Conservation (phyloP, 2,113 vertebrate species). For the Bothrops jararaca region DNA sequence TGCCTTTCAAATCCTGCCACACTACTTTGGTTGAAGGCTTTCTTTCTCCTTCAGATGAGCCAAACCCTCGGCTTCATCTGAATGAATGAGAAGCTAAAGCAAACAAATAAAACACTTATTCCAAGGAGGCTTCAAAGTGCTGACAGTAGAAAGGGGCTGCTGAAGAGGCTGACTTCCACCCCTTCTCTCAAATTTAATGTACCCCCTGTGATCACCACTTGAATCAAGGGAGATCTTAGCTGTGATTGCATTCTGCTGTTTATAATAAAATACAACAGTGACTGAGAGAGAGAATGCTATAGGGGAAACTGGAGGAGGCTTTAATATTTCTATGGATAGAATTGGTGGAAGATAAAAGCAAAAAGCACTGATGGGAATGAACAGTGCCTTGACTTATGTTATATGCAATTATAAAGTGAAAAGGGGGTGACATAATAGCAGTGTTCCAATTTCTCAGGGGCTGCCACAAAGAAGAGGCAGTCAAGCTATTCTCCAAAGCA, state of each 20-base stretch:
- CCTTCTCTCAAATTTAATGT: not conserved
- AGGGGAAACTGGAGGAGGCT: not conserved
- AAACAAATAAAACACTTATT: not conserved
- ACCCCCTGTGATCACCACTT: not conserved
- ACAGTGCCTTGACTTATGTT: not conserved
- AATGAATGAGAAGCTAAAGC: not conserved
- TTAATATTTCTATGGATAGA: not conserved
- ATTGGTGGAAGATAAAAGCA: not conserved
- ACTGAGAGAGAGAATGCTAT: not conserved
- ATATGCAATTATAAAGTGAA: not conserved
- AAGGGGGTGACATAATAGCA: no score
- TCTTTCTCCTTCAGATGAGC: not conserved
- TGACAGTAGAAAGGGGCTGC: not conserved
- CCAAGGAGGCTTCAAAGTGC: not conserved
- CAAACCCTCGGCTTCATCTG: not conserved
- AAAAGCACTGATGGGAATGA: not conserved
- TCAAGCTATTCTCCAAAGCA: no score
- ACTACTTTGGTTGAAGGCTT: not conserved
- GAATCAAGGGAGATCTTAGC: not conserved
- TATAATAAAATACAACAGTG: not conserved
- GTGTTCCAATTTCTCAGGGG: no score
- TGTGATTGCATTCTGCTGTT: conserved; percentile 4
- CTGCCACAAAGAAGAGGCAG: no score
- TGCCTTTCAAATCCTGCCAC: not conserved
- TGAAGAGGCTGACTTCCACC: not conserved